These are phyloP conservation scores for Acanthisitta chloris DNA, from an alignment of 2,113 vertebrate species.

Conservation along the genomic window DNA sequence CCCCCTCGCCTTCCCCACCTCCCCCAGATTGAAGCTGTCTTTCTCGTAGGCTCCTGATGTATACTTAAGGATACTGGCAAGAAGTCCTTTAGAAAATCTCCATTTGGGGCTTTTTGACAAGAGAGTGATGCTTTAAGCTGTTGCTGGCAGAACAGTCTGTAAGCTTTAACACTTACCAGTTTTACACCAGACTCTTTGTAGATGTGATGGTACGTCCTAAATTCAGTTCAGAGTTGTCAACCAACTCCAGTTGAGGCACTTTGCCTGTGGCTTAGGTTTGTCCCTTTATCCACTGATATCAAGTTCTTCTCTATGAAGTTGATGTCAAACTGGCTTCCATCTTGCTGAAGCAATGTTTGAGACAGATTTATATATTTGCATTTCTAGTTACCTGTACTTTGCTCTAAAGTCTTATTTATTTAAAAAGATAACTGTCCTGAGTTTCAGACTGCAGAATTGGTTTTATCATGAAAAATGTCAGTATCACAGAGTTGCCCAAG, in stretches of 20 bases:
- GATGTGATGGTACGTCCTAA: background rate
- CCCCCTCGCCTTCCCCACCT: accelerated
- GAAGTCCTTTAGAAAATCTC: background rate
- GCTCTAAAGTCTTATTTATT: background rate
- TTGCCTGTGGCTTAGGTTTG: background rate
- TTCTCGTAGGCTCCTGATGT: background rate
- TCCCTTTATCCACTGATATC: background rate
- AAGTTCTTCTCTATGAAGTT: background rate
- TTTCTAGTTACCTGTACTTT: background rate
- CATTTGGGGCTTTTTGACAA: background rate
- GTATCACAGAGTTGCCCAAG: background rate
- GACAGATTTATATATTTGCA: background rate
- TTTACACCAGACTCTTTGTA: background rate
- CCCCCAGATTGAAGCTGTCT: background rate
- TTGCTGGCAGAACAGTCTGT: background rate
- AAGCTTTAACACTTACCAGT: background rate
- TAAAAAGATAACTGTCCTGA: background rate
- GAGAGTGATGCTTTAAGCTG: background rate
- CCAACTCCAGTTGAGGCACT: background rate
- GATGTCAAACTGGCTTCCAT: background rate
- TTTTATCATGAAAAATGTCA: background rate
- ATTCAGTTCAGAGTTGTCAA: background rate
- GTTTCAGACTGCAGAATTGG: background rate
- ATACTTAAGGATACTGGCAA: background rate
- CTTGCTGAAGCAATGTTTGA: background rate